Evolutionary conservation across 2,888 invertebrate species (phyloP).

Genomic region (Idaea straminata): DNA sequence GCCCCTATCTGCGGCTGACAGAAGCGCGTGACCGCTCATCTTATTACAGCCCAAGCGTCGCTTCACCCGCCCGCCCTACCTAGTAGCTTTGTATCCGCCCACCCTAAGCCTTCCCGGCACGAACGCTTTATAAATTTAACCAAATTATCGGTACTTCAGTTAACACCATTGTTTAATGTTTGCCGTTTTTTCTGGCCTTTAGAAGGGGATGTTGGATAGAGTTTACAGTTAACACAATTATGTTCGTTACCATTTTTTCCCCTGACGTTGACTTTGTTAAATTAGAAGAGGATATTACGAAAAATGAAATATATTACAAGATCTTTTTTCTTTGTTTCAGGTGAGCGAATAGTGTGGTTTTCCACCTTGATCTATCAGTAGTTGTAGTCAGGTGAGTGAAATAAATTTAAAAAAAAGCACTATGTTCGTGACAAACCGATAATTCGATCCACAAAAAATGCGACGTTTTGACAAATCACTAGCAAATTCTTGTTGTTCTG

Average conservation of each 20-base stretch:
- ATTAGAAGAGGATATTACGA: neutral
- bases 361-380: neutral
- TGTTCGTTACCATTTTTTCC: neutral
- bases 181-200: constrained; percentile 31
- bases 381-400: neutral
- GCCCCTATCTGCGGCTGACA: constrained; percentile 54
- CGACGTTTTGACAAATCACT: too few species aligned
- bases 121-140: constrained; percentile 52
- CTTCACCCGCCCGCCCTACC: constrained; percentile 21
- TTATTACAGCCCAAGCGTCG: constrained; percentile 40
- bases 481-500: too few species aligned
- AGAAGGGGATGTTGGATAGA: constrained; percentile 27
- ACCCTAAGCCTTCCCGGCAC: constrained; percentile 10
- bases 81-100: constrained; percentile 4
- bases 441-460: too few species aligned
- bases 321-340: neutral
- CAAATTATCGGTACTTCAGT: constrained; percentile 50
- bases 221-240: neutral
- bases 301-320: neutral
- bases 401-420: too few species aligned
- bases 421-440: too few species aligned
- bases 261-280: neutral
- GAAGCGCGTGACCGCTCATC: constrained; percentile 71
- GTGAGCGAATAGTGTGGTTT: neutral
- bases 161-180: constrained; percentile 38